These are phyloP conservation scores for Knipowitschia caucasica DNA, from an alignment of 2,797 vertebrate genomes.

Conservation along the genomic window DNA sequence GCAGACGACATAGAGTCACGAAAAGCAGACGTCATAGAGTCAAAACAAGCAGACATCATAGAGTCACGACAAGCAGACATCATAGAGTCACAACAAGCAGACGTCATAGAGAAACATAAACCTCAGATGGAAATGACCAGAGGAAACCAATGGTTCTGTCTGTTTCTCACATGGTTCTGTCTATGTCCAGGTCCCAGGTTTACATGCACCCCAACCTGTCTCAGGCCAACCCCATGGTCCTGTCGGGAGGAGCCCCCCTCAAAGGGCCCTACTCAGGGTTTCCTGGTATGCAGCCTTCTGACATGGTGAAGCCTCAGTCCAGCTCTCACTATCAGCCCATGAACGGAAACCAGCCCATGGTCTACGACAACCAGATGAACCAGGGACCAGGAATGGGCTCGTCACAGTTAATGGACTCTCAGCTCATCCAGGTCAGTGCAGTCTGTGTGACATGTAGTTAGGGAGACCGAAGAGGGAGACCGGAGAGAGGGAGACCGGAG, in stretches of 20 bases:
- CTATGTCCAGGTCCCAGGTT: conserved; percentile 86
- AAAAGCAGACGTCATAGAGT: no score
- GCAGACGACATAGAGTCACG: no score
- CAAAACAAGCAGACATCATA: no score
- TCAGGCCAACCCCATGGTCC: conserved; percentile 92
- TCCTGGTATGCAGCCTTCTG: conserved; percentile 94
- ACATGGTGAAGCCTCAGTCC: conserved; percentile 93
- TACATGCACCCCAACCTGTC: conserved; percentile 99
- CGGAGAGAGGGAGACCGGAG: no score
- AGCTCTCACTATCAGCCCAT: conserved; percentile 95
- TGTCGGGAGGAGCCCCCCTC: conserved; percentile 88
- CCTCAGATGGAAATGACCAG: no score
- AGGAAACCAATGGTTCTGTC: no score
- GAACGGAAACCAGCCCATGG: conserved; percentile 90
- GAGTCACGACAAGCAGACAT: no score
- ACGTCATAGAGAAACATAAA: no score
- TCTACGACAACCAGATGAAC: conserved; percentile 90
- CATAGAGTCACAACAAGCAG: no score
- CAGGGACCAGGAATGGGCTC: conserved; percentile 90
- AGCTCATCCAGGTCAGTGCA: conserved; percentile 89
- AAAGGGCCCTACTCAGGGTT: conserved; percentile 94
- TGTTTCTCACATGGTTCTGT: not conserved
- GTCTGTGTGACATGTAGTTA: not conserved
- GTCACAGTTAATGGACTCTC: conserved; percentile 96
- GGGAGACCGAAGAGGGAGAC: no score